Evolutionary conservation across 2,113 vertebrate species (phyloP).

Genomic region (Hemiscyllium ocellatum): DNA sequence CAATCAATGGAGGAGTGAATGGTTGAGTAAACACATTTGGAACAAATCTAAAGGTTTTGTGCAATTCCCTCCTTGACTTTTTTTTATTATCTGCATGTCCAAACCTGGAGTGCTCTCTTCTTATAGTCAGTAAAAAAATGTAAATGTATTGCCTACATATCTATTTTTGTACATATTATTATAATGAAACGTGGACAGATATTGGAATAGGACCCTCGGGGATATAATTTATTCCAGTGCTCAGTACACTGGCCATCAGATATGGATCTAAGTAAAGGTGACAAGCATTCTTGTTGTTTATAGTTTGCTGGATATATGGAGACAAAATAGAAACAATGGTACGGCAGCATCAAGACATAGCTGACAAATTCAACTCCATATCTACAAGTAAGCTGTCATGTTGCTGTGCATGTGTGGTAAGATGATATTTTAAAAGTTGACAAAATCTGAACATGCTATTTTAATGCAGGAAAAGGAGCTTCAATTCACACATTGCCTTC

Average conservation of each 20-base stretch:
- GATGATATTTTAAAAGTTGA: not conserved
- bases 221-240: not conserved
- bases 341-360: not conserved
- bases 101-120: not conserved
- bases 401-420: not conserved
- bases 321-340: not conserved
- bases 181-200: not conserved
- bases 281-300: not conserved
- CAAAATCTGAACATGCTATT: not conserved
- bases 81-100: not conserved
- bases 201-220: not conserved
- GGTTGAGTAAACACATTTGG: not conserved
- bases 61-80: not conserved
- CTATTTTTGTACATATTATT: not conserved
- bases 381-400: not conserved
- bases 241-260: not conserved
- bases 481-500: too few species aligned
- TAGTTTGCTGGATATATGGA: not conserved
- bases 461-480: not conserved
- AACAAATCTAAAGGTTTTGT: not conserved
- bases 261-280: not conserved
- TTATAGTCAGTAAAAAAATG: not conserved
- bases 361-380: not conserved
- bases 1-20: not conserved
- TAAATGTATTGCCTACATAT: not conserved